Percentiles rank a stretch among this genome's conserved stretches.
Conservation (phyloP, 2,797 vertebrate species). For the Philypnodon macrostomus region DNA sequence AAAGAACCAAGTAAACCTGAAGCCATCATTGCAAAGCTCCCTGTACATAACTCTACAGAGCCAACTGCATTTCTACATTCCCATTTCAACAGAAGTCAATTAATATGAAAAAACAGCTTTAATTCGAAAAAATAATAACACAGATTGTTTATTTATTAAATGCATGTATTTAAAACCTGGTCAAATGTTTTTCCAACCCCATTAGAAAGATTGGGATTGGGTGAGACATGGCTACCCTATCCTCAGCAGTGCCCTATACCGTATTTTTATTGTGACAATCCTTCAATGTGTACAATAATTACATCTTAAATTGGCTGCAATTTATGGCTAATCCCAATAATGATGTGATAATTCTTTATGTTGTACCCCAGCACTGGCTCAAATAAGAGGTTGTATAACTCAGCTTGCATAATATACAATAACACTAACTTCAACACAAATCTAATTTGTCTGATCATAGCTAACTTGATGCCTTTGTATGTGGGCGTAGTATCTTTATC, state of each 20-base stretch:
- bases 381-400: constrained; percentile 8
- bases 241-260: too few species aligned
- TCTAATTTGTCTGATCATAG: constrained; percentile 7
- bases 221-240: too few species aligned
- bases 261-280: too few species aligned
- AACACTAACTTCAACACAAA: constrained; percentile 2
- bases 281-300: too few species aligned
- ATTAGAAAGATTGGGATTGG: too few species aligned
- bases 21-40: background rate
- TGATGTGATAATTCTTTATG: background rate
- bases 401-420: constrained; percentile 7
- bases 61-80: background rate
- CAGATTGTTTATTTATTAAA: too few species aligned
- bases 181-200: too few species aligned
- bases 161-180: too few species aligned
- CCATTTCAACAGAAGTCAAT: too few species aligned
- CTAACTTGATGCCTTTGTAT: constrained; percentile 5
- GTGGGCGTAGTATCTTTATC: constrained; percentile 1
- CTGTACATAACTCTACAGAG: background rate
- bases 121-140: too few species aligned
- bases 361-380: background rate
- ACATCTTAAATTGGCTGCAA: background rate
- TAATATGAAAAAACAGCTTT: too few species aligned
- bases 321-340: background rate
- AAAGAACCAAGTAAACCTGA: background rate